phyloP scores from a whole-genome alignment of 2,797 vertebrate genomes.

The Pteronotus mesoamericanus region DNA sequence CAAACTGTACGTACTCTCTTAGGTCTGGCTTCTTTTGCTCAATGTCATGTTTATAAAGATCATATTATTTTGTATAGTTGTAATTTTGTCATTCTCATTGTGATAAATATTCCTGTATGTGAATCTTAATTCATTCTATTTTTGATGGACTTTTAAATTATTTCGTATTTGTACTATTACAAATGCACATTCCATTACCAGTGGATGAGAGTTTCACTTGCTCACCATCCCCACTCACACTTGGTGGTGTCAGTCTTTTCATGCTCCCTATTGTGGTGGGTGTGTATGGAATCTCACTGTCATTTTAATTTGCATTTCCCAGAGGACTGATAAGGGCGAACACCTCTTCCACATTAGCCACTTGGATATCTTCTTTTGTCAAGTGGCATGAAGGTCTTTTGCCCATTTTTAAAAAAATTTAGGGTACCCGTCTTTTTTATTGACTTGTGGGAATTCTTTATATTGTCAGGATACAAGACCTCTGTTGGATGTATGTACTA shows the following conservation, averaged over 20 bases:
- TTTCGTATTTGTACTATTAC: background rate
- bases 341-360: background rate
- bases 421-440: background rate
- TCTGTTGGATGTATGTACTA: background rate
- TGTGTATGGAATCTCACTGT: background rate
- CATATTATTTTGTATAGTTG: background rate
- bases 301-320: background rate
- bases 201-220: background rate
- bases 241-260: background rate
- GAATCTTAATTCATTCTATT: background rate
- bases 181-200: background rate
- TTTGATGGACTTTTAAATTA: background rate
- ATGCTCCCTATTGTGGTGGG: background rate
- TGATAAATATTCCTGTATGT: background rate
- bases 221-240: background rate
- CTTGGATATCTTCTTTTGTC: background rate
- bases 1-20: background rate
- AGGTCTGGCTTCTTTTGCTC: background rate
- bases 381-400: background rate
- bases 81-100: background rate
- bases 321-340: background rate
- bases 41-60: background rate
- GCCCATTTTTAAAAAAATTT: background rate
- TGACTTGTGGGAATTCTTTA: constrained; percentile 4
- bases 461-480: background rate